A percentile compares a stretch with the other conserved stretches of the same genome.
phyloP scores from a whole-genome alignment of 1,140 invertebrate genomes.

The Drosophila sp. region DNA sequence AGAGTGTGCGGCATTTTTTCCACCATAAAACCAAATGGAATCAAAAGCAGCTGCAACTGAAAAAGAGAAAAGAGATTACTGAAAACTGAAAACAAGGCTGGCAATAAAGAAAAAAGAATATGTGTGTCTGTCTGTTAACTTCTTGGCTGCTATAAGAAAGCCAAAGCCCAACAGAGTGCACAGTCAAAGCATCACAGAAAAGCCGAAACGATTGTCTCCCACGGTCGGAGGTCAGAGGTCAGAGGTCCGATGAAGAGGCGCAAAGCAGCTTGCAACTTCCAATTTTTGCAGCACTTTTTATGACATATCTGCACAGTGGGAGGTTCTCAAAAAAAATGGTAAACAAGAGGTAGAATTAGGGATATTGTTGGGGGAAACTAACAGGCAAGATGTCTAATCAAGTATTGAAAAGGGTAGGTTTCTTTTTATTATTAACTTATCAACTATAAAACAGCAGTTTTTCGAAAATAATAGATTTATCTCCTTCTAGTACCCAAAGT shows the following conservation, averaged over 20 bases:
- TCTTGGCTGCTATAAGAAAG: constrained; percentile 21
- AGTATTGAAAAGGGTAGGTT: not conserved
- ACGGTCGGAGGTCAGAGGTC: not conserved
- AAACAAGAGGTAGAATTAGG: not conserved
- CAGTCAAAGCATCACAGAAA: constrained; percentile 26
- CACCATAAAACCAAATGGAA: constrained; percentile 22
- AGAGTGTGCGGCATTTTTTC: constrained; percentile 26
- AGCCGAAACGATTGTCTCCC: constrained; percentile 31
- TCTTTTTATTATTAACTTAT: not conserved
- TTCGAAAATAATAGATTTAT: too few relatives aligned
- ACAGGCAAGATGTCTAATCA: not conserved
- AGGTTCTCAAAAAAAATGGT: not conserved
- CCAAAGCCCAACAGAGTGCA: not conserved
- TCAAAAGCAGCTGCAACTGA: constrained; percentile 8
- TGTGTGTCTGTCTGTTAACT: constrained; percentile 35
- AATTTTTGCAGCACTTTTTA: constrained; percentile 6
- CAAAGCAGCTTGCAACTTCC: constrained; percentile 19
- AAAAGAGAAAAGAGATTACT: too few relatives aligned
- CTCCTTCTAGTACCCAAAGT: too few relatives aligned
- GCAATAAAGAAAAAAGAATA: constrained; percentile 27
- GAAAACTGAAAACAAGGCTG: not conserved
- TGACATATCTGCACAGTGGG: not conserved
- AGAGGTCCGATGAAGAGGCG: constrained; percentile 15
- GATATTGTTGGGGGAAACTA: not conserved
- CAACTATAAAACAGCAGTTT: too few relatives aligned